Evolutionary conservation across 2,888 invertebrate genomes (phyloP).

Genomic region (Lithophane ornitopus): DNA sequence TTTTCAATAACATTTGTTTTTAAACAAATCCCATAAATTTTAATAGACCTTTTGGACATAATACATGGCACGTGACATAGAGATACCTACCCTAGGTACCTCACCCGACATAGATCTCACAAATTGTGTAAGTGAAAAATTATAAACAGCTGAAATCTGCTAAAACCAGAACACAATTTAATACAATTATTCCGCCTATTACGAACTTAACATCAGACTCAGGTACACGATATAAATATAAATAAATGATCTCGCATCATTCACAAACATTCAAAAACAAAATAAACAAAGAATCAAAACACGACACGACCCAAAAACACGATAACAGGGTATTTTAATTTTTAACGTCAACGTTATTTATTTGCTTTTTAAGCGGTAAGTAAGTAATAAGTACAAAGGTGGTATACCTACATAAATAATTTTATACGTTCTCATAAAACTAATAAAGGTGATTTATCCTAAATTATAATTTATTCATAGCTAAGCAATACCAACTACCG

Average conservation of each 20-base stretch:
- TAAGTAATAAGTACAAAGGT: too few species aligned
- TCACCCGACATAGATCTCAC: background rate
- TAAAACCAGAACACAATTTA: background rate
- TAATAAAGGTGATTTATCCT: too few species aligned
- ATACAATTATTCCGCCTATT: background rate
- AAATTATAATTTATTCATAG: conserved; percentile 3
- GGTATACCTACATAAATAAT: too few species aligned
- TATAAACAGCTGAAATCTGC: background rate
- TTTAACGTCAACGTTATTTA: background rate
- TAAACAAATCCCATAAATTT: background rate
- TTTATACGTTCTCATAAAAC: too few species aligned
- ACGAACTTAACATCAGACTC: background rate
- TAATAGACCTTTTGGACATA: background rate
- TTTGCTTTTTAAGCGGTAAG: too few species aligned
- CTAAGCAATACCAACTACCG: background rate
- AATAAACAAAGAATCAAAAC: background rate
- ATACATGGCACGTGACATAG: background rate
- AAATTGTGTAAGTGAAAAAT: conserved; percentile 9
- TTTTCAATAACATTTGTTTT: conserved; percentile 57
- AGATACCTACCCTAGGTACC: too few species aligned
- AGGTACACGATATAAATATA: background rate
- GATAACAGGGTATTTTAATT: background rate
- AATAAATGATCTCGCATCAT: conserved; percentile 13
- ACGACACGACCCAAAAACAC: background rate
- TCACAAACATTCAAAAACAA: background rate